Percentiles rank a stretch among this genome's conserved stretches.
These are phyloP conservation scores for Diplodus puntazzo DNA, from an alignment of 2,797 vertebrate genomes.

Conservation along the genomic window DNA sequence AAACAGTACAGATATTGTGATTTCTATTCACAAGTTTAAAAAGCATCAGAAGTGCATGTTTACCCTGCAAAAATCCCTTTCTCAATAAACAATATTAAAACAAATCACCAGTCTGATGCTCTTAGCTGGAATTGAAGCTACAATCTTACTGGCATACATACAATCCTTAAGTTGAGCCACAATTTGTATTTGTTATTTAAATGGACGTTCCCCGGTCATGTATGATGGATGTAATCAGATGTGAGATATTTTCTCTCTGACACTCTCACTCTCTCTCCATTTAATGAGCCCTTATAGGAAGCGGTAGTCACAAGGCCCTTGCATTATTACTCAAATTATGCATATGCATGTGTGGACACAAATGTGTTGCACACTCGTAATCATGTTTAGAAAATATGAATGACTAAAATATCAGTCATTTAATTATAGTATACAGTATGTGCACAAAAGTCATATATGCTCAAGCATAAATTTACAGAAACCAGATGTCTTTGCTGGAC, in stretches of 20 bases:
- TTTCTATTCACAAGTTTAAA: conserved; percentile 17
- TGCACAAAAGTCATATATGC: background rate
- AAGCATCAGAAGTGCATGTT: conserved; percentile 6
- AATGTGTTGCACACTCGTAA: conserved; percentile 5
- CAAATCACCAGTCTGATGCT: conserved; percentile 19
- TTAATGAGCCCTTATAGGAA: conserved; percentile 67
- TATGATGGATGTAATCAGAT: conserved; percentile 29
- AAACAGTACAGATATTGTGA: background rate
- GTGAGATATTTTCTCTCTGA: conserved; percentile 34
- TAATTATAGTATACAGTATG: background rate
- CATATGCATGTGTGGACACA: background rate
- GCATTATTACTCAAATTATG: conserved; percentile 35
- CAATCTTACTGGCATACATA: conserved; percentile 28
- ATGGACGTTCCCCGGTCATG: conserved; percentile 39
- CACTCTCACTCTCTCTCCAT: conserved; percentile 33
- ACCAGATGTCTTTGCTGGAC: background rate
- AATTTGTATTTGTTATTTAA: conserved; percentile 39
- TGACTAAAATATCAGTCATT: background rate
- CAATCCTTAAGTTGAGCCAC: conserved; percentile 26
- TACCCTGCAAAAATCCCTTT: background rate
- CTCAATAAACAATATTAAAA: conserved; percentile 26
- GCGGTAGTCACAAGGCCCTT: conserved; percentile 32
- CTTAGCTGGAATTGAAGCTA: conserved; percentile 22
- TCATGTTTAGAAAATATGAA: background rate
- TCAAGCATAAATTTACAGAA: background rate